Evolutionary conservation across 37 sponge, comb jelly and placozoan genomes (phyloP).

Genomic region (Chondrosia reniformis): DNA sequence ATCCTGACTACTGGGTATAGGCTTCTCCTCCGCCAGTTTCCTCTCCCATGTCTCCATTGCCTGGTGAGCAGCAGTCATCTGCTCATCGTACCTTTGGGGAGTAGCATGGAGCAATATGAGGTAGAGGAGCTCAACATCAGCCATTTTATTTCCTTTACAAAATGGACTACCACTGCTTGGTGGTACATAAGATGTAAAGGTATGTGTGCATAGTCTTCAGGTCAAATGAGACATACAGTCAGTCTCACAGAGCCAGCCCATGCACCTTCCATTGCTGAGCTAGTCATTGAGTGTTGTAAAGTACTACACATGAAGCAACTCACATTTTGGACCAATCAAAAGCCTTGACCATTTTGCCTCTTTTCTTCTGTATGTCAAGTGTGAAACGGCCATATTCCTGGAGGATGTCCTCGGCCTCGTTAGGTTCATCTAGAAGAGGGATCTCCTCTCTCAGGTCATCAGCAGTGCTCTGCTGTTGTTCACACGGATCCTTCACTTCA

Average conservation of each 20-base stretch:
- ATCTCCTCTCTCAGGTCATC: neutral
- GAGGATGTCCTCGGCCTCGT: neutral
- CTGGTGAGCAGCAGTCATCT: neutral
- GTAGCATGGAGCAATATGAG: no score
- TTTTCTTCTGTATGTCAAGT: neutral
- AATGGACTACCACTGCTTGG: no score
- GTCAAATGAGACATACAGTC: no score
- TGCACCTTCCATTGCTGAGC: no score
- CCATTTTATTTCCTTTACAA: no score
- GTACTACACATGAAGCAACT: neutral
- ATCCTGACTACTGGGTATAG: neutral
- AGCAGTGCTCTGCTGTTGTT: neutral
- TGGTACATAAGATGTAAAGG: no score
- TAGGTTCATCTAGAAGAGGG: neutral
- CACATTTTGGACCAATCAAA: slow-evolving; percentile 1
- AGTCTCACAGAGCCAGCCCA: no score
- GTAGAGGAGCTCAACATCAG: no score
- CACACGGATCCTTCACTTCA: slow-evolving; percentile 2
- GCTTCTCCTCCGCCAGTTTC: slow-evolving; percentile 15
- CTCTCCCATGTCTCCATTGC: neutral
- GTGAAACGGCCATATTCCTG: neutral
- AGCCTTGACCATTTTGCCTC: neutral
- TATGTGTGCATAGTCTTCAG: no score
- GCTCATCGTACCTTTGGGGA: neutral
- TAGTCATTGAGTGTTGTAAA: no score